phyloP scores from a whole-genome alignment of 1,140 invertebrate species.

The Magallana ariakensis region DNA sequence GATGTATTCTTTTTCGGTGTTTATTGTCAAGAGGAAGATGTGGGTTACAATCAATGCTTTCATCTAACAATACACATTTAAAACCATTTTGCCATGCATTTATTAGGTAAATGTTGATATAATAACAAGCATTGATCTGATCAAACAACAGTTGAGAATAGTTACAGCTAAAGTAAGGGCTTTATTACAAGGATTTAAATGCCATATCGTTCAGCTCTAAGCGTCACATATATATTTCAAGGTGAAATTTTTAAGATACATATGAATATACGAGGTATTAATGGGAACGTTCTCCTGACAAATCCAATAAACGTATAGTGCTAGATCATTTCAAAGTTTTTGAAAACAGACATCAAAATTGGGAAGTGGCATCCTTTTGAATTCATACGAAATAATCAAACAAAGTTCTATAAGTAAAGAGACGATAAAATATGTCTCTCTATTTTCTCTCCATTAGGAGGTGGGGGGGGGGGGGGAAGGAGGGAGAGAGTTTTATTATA shows the following conservation, averaged over 20 bases:
- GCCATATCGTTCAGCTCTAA: neutral
- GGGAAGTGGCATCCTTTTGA: too few species aligned
- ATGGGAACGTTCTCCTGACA: neutral
- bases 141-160: neutral
- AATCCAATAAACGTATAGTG: too few species aligned
- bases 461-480: too few species aligned
- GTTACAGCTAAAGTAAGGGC: constrained; percentile 28
- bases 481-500: too few species aligned
- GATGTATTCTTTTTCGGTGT: neutral
- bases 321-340: too few species aligned
- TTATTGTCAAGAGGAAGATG: neutral
- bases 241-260: neutral
- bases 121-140: constrained; percentile 14
- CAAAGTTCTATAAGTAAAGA: too few species aligned
- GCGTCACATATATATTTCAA: neutral
- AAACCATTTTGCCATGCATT: constrained; percentile 25
- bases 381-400: too few species aligned
- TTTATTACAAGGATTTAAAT: constrained; percentile 30
- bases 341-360: too few species aligned
- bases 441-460: too few species aligned
- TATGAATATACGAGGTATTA: neutral
- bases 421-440: too few species aligned
- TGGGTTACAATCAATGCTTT: neutral
- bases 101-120: constrained; percentile 33
- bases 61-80: constrained; percentile 32